A percentile compares a stretch with the other conserved stretches of the same genome.
These are phyloP conservation scores for Macrocentrus cingulum DNA, from an alignment of 1,140 invertebrate genomes.

Conservation along the genomic window DNA sequence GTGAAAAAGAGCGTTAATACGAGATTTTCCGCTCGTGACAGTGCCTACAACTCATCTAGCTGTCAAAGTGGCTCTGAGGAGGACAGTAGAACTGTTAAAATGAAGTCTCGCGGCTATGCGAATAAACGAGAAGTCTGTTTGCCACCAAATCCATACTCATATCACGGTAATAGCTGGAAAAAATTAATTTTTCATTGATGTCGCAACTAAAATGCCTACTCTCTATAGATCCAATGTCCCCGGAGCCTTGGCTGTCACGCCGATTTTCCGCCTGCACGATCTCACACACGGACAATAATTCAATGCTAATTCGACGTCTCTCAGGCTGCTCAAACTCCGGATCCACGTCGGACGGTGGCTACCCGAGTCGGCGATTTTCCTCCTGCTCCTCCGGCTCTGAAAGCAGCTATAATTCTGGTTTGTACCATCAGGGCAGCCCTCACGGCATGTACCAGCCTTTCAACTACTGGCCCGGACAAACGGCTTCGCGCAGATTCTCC, in stretches of 20 bases:
- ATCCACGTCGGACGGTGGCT: slow-evolving; percentile 54
- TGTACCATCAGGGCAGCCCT: slow-evolving; percentile 27
- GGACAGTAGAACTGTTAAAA: slow-evolving; percentile 47
- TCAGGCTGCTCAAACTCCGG: slow-evolving; percentile 52
- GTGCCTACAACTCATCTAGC: slow-evolving; percentile 59
- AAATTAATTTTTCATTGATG: background rate
- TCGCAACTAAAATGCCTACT: background rate
- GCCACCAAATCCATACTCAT: background rate
- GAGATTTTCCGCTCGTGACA: slow-evolving; percentile 41
- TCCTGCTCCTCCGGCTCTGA: slow-evolving; percentile 55
- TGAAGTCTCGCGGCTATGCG: slow-evolving; percentile 38
- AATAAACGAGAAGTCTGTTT: slow-evolving; percentile 23
- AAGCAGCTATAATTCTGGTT: slow-evolving; percentile 36
- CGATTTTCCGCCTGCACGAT: slow-evolving; percentile 64
- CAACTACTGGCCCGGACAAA: slow-evolving; percentile 36
- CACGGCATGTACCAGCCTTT: slow-evolving; percentile 43
- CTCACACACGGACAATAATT: slow-evolving; percentile 58
- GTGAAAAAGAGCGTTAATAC: slow-evolving; percentile 47
- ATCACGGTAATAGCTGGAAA: background rate
- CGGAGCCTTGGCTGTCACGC: slow-evolving; percentile 68
- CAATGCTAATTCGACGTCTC: slow-evolving; percentile 47
- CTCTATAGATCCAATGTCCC: slow-evolving; percentile 44
- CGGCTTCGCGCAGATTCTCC: slow-evolving; percentile 48
- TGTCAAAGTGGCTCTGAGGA: slow-evolving; percentile 73
- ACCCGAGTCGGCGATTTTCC: slow-evolving; percentile 46